These are phyloP conservation scores for Notothenia rossii DNA, from an alignment of 2,113 vertebrate species.

Conservation along the genomic window DNA sequence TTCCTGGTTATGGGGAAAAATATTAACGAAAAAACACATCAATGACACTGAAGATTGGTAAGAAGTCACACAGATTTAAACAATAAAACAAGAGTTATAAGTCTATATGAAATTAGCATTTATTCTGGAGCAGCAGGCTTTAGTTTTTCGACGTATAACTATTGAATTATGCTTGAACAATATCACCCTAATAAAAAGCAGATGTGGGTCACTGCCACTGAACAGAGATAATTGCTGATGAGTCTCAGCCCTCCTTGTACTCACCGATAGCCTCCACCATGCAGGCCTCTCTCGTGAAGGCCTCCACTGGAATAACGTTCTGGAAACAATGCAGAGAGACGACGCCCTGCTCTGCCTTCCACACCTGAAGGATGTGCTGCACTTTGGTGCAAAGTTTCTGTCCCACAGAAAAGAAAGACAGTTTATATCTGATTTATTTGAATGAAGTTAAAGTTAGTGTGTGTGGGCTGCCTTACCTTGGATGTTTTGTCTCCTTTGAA, in stretches of 20 bases:
- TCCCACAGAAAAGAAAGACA: not conserved
- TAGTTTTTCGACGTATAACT: not conserved
- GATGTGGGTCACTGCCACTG: not conserved
- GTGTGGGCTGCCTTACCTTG: slow-evolving; percentile 67
- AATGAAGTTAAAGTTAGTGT: not conserved
- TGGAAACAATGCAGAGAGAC: slow-evolving; percentile 95
- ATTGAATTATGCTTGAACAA: not conserved
- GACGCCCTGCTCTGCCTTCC: slow-evolving; percentile 86
- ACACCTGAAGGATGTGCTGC: slow-evolving; percentile 91
- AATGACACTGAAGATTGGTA: not conserved
- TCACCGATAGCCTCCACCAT: slow-evolving; percentile 93
- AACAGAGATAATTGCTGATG: not conserved
- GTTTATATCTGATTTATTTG: not conserved
- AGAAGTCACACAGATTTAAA: not conserved
- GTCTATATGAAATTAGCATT: not conserved
- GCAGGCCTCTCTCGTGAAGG: slow-evolving; percentile 91
- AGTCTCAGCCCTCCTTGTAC: slow-evolving; percentile 13
- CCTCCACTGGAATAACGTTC: slow-evolving; percentile 89
- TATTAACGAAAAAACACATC: not conserved
- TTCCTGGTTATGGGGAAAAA: not conserved
- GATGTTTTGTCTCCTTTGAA: slow-evolving; percentile 75
- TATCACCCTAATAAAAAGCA: not conserved
- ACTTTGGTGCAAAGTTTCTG: slow-evolving; percentile 89
- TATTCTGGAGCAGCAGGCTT: not conserved
- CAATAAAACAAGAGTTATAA: not conserved